Evolutionary conservation across 2,888 invertebrate genomes (phyloP), one percentile per base, ranked within the genome.

Genomic region (Drosophila infuscata): DNA sequence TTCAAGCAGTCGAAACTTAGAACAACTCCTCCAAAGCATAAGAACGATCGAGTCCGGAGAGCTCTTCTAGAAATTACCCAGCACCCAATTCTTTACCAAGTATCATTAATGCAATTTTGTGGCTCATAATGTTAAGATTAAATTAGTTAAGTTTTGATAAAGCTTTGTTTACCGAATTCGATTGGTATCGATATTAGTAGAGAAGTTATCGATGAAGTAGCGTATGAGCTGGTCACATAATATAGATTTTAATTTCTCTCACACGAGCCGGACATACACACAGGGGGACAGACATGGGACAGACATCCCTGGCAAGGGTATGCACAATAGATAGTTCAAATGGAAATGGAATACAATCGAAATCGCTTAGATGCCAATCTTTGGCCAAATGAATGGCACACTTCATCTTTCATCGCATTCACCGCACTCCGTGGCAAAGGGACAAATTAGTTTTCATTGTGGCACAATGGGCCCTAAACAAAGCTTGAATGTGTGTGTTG

Each of bases 371-470:
- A 46, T 25, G 25, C 46, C 46, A 25, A 46, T 46, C 46, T 25
- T 46, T 25, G 25, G 7, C 25, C 46, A 46, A 46, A 25, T 46
- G 46, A 46, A 46, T 25, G 8, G 25, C 46, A 8, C 8, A 25
- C 25, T 46, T 46, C 25, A 46, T 46, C 25, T 25, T 46, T 25
- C 46, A 46, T 25, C 46, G 3, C 25, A 46, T 46, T 25, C 46
- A 8, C 46, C 15, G 15, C 15, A 15, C 46, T 4, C 8, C 25
- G 4, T 25, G 15, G 15, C 46, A 25, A 46, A 25, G 46, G 25
- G 25, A 46, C 46, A 46, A 46, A 46, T 46, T 46, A 46, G 46
- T 46, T 15, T 25, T 25, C 46, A 46, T 46, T 46, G 20, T 8
- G 46, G 15, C 25, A 25, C 46, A 46, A 46, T 46, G 46, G 46